phyloP scores from a whole-genome alignment of 2,888 invertebrate species.

The Andrena chrysosceles region DNA sequence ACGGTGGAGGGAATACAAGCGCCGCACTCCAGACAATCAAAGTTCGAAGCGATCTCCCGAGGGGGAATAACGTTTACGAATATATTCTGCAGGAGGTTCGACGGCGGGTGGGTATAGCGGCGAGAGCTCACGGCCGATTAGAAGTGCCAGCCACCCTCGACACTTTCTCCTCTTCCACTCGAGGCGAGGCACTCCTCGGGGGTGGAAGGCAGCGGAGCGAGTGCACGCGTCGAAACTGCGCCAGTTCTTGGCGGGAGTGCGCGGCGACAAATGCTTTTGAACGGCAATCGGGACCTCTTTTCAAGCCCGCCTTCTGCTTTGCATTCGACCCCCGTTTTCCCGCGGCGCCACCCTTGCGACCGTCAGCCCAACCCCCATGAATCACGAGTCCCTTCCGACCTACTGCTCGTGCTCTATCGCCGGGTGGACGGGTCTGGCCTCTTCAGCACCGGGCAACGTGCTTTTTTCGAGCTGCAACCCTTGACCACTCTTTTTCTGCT shows the following conservation, averaged over 20 bases:
- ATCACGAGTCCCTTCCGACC: slow-evolving; percentile 48
- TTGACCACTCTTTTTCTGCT: slow-evolving; percentile 55
- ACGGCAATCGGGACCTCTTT: slow-evolving; percentile 56
- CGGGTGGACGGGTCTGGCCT: slow-evolving; percentile 31
- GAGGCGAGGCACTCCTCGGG: slow-evolving; percentile 30
- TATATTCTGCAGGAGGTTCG: slow-evolving; percentile 20
- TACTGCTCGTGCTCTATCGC: slow-evolving; percentile 61
- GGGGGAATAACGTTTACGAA: slow-evolving; percentile 54
- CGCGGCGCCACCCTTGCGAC: slow-evolving; percentile 42
- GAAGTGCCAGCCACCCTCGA: slow-evolving; percentile 51
- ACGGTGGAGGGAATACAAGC: slow-evolving; percentile 11
- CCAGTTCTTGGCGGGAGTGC: slow-evolving; percentile 23
- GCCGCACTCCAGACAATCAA: slow-evolving; percentile 19
- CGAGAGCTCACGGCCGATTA: slow-evolving; percentile 57
- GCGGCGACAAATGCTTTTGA: slow-evolving; percentile 51
- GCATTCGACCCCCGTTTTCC: slow-evolving; percentile 50
- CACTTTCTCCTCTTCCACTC: slow-evolving; percentile 44
- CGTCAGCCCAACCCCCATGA: slow-evolving; percentile 55
- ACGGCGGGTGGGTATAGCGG: slow-evolving; percentile 13
- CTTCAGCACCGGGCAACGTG: slow-evolving; percentile 33
- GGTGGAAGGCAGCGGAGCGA: slow-evolving; percentile 42
- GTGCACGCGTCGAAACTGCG: slow-evolving; percentile 37
- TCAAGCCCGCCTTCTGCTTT: slow-evolving; percentile 47
- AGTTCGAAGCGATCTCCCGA: slow-evolving; percentile 43
- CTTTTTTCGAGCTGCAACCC: slow-evolving; percentile 45